Evolutionary conservation across 2,113 vertebrate genomes (phyloP), one percentile per base, ranked within the genome.

Genomic region (Phalacrocorax aristotelis): DNA sequence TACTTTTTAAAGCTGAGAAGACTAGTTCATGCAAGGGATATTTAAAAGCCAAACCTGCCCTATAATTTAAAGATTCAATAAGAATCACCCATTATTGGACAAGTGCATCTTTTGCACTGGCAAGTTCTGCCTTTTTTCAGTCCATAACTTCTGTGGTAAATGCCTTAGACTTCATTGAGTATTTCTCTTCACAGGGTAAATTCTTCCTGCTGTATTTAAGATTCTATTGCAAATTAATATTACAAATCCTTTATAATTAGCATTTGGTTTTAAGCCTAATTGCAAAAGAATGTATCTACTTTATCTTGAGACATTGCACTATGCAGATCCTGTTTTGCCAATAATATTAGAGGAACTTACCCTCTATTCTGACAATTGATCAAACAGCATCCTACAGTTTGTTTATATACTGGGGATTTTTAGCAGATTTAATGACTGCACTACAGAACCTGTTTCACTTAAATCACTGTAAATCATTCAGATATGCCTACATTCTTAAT

Each of bases 221-320:
- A 61, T 72, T 91, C 51, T 54, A 36, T 61, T 32, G 20, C 17
- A 96, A 90, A 97, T 86, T 83, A 95, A 95, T 92, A 60, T n/a
- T 54, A 49, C 19, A n/a, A 83, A 93, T 75, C 18, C 55, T 91
- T 97, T 82, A 82, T 66, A 89, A 87, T 93, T 91, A 94, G 54
- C 36, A 87, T 79, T 87, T 66, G 58, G 22, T 79, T 91, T 94
- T 83, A 87, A 92, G 83, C n/a, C 74, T 82, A 85, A 96, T 72
- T 95, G 58, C 44, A 88, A 93, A 95, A 65, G 62, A 94, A 94
- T 68, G 42, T 65, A 54, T 90, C 75, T 82, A 64, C 25, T 89
- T 88, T 97, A 64, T 69, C 78, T 66, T 48, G 62, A 86, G 65
- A 94, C 38, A 88, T 82, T 80, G 49, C 57, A 68, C 44, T 82